A percentile compares a stretch with the other conserved stretches of the same genome.
Conservation (phyloP, 2,797 vertebrate species). For the Melanogrammus aeglefinus region DNA sequence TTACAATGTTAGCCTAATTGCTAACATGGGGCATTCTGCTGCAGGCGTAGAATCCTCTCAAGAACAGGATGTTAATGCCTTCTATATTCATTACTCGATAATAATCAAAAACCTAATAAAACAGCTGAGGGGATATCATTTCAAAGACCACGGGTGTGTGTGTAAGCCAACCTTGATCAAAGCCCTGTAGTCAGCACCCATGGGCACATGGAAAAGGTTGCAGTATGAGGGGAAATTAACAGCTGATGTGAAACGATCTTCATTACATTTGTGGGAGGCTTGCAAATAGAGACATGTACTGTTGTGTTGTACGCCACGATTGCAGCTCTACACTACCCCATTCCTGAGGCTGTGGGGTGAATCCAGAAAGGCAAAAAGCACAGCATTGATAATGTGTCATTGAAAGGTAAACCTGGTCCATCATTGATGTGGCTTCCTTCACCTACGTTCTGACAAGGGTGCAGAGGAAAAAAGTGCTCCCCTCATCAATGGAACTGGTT, state of each 20-base stretch:
- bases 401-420: background rate
- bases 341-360: background rate
- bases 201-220: slow-evolving; percentile 21
- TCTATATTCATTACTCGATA: background rate
- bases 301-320: background rate
- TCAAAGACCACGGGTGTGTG: slow-evolving; percentile 8
- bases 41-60: background rate
- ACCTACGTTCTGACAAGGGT: background rate
- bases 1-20: background rate
- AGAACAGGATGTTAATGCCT: background rate
- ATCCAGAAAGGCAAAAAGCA: background rate
- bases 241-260: slow-evolving; percentile 25
- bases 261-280: background rate
- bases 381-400: background rate
- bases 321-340: background rate
- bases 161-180: slow-evolving; percentile 45
- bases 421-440: background rate
- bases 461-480: background rate
- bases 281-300: background rate
- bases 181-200: slow-evolving; percentile 48
- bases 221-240: slow-evolving; percentile 26
- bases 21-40: background rate
- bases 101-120: background rate
- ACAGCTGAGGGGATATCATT: background rate
- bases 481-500: background rate